Base-by-base conservation (phyloP, 2,888 invertebrate genomes). In the Trilocha varians region DNA sequence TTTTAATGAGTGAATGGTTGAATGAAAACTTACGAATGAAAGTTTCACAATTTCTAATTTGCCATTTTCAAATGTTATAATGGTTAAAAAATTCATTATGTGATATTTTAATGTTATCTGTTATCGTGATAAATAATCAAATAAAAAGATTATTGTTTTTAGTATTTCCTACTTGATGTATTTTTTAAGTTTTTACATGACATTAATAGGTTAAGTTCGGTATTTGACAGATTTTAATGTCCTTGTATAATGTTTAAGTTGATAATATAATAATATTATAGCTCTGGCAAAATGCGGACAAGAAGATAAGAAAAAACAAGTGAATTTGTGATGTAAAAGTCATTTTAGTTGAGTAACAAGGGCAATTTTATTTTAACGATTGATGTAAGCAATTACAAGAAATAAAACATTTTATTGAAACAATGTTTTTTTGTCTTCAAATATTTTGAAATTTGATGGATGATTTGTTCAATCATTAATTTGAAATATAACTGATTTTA, bases 101-200 rank as follows among this genome's bases (percentile, higher is more conserved):
- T 85, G 84, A 85, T 85, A 85, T 84, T 79, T 77, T 62, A 72
- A 82, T 82, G 82, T 84, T 84, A 83, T 84, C 67, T 80, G 82
- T 83, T 84, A 77, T 71, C 66, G 72, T 73, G 75, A 78, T 79
- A 71, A 69, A 74, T 70, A 60, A 68, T 62, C 60, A 71, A 67
- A 64, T 65, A 59, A 49, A 63, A 70, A 62, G 64, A 62, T 64
- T 69, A 66, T 75, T 78, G 67, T 64, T 62, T 70, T 9, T 71
- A 63, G 59, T 67, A 61, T 62, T 62, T 25, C 25, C 25, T 67
- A 71, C 61, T 64, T 61, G 62, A 63, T 75, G 57, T 67, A 59
- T 56, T 66, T 55, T 56, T 62, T 75, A 73, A 71, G 76, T 72
- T 75, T 63, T 62, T 56, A 70, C 79, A 83, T 83, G 82, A 83